Evolutionary conservation across 2,797 vertebrate species (phyloP), one percentile per base, ranked within the genome.

Genomic region (Acanthornis magna): DNA sequence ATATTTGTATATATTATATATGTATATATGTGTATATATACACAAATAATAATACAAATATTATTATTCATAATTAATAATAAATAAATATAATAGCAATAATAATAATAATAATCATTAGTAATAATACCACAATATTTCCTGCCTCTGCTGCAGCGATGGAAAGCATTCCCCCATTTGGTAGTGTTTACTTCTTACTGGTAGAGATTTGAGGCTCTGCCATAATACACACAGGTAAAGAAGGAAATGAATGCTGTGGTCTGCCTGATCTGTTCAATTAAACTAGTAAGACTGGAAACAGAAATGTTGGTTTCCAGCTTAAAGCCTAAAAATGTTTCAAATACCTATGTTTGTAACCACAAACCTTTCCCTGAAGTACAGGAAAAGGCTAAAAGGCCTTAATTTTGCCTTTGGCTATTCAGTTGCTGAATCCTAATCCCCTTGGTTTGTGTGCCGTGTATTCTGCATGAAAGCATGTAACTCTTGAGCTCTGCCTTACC

Each of bases 381-480:
- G 66, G 61, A 84, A 55, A 81, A 74, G 47, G 11, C 30, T 71
- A 16, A 55, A 77, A 38, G 29, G 25, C n/a, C 32, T 75, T 83
- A 7, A 43, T 66, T 76, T 61, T 88, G 55, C 40, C 55, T 79
- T 55, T 42, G 55, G 34, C 53, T 4, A 0, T 51, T 55, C 22
- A 19, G 45, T 27, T 84, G 68, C 61, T 36, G 45, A 71, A 67
- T 60, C 12, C 25, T 25, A 16, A 14, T n/a, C 16, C 38, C 6
- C 1, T 6, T 1, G 0, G 15, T 55, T 38, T 74, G 48, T 45
- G 5, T 43, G 4, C 17, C 55, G 8, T 21, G 13, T 57, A 4
- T 70, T 80, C 61, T 43, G 40, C 25, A n/a, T 16, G 26, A 63
- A 60, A 72, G 14, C 32, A 7, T 15, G 0, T 36, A 38, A 71